Conservation (phyloP, 1,140 invertebrate species). For the Hyposmocoma kahamanoa region DNA sequence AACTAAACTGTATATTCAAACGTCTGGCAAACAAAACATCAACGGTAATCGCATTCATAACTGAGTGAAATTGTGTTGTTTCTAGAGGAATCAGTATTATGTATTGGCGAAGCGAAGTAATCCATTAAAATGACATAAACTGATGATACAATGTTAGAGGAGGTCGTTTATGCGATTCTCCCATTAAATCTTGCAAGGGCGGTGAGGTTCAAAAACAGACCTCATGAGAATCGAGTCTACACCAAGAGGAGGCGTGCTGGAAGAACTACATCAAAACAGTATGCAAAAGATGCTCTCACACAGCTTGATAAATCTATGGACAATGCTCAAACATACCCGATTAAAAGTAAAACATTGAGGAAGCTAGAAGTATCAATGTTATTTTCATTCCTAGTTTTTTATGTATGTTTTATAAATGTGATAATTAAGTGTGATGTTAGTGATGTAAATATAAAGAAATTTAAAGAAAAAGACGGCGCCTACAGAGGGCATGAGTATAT, state of each 20-base stretch:
- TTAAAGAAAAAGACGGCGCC: conserved; percentile 17
- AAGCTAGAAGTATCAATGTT: conserved; percentile 23
- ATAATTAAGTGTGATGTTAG: conserved; percentile 66
- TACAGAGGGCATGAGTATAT: conserved; percentile 1
- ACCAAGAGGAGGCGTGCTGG: conserved; percentile 32
- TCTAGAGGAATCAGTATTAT: no score
- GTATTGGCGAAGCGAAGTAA: conserved; percentile 5
- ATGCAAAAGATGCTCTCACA: conserved; percentile 19
- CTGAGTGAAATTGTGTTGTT: no score
- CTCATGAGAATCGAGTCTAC: conserved; percentile 34
- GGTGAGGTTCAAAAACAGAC: conserved; percentile 28
- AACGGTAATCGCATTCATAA: no score
- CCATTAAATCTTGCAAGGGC: conserved; percentile 25
- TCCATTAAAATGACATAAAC: conserved; percentile 49
- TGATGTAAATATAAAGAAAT: conserved; percentile 40
- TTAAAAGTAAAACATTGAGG: conserved; percentile 37
- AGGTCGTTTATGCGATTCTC: conserved; percentile 61
- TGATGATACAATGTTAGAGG: conserved; percentile 52
- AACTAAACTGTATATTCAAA: no score
- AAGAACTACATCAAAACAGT: conserved; percentile 5
- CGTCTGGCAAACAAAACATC: no score
- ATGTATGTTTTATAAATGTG: conserved; percentile 59
- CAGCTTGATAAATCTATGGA: conserved; percentile 40
- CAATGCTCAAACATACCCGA: conserved; percentile 58
- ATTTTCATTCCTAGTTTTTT: conserved; percentile 43